Evolutionary conservation across 2,797 vertebrate species (phyloP).

Genomic region (Microctenopoma lineatum): DNA sequence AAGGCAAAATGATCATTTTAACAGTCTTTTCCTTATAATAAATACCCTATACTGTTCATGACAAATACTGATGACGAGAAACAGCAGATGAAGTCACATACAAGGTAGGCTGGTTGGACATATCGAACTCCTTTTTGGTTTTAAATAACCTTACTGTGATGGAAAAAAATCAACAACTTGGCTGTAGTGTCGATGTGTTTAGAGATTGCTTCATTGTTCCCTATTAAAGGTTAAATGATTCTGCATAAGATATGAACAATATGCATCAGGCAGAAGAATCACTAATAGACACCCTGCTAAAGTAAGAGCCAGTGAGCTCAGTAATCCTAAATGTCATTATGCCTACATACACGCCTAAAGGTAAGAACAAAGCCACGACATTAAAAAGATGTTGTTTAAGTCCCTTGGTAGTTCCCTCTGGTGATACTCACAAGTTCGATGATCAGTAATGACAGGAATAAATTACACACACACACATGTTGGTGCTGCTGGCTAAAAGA

Average conservation of each 20-base stretch:
- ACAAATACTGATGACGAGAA: conserved; percentile 42
- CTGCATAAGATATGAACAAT: conserved; percentile 27
- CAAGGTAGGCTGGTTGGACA: background rate
- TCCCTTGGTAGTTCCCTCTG: conserved; percentile 21
- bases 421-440: conserved; percentile 19
- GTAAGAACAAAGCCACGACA: conserved; percentile 44
- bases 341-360: conserved; percentile 28
- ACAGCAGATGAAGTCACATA: conserved; percentile 3
- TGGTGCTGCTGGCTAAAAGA: conserved; percentile 38
- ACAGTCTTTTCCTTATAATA: background rate
- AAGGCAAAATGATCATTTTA: background rate
- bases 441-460: conserved; percentile 39
- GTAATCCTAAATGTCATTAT: conserved; percentile 27
- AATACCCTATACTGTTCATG: background rate
- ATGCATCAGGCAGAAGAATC: conserved; percentile 14
- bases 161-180: conserved; percentile 1
- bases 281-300: conserved; percentile 27
- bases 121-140: conserved; percentile 12
- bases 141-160: conserved; percentile 24
- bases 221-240: conserved; percentile 14
- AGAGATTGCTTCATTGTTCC: conserved; percentile 32
- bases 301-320: conserved; percentile 12
- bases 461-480: conserved; percentile 28
- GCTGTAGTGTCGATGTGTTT: conserved; percentile 14
- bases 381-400: conserved; percentile 43